Evolutionary conservation across 2,797 vertebrate genomes (phyloP).

Genomic region (Cryptoprocta ferox): DNA sequence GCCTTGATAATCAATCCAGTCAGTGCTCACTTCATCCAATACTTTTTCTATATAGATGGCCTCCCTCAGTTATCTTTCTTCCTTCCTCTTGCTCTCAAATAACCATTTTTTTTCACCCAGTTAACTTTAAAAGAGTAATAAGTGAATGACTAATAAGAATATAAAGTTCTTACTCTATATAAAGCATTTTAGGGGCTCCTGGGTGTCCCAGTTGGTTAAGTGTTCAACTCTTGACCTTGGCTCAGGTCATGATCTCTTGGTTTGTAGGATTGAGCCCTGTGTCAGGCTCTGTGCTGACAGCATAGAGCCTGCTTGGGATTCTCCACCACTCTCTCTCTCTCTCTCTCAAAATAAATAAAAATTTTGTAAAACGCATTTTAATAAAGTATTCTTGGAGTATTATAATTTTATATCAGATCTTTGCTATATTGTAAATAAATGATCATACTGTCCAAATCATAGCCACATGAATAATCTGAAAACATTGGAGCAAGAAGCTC

Average conservation of each 20-base stretch:
- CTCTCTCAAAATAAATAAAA: too few species aligned
- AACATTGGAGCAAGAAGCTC: neutral
- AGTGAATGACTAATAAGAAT: neutral
- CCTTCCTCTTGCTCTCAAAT: neutral
- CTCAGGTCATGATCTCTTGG: too few species aligned
- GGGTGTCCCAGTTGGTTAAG: too few species aligned
- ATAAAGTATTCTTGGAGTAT: neutral
- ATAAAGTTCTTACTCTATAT: neutral
- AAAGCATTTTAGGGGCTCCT: neutral
- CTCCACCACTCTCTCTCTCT: too few species aligned
- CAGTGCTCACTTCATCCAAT: neutral
- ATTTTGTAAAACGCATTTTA: neutral
- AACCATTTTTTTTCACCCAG: neutral
- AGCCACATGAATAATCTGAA: neutral
- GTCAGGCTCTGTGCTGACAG: too few species aligned
- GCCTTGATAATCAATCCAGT: neutral
- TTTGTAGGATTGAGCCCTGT: too few species aligned
- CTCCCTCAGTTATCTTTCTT: neutral
- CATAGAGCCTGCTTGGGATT: too few species aligned
- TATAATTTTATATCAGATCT: neutral
- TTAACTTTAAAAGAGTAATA: neutral
- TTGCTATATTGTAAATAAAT: constrained; percentile 31
- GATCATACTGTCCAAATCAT: neutral
- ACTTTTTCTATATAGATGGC: neutral
- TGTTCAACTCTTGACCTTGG: too few species aligned